Evolutionary conservation across 2,113 vertebrate genomes (phyloP).

Genomic region (Neogale vison): DNA sequence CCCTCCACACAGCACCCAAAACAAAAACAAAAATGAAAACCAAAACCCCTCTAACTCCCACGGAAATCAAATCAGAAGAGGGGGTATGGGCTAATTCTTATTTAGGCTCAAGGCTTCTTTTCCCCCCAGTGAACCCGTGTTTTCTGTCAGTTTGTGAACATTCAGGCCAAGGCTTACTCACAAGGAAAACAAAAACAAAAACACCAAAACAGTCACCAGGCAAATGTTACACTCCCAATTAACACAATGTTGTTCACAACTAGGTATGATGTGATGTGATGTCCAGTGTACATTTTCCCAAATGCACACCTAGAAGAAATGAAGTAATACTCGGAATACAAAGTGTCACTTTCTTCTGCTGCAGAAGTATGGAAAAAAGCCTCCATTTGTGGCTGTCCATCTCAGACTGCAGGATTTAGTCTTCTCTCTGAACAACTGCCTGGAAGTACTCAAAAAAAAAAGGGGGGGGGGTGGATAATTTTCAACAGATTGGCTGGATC

Average conservation of each 20-base stretch:
- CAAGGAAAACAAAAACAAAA: background rate
- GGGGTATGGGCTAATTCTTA: background rate
- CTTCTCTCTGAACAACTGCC: conserved; percentile 41
- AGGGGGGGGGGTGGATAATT: background rate
- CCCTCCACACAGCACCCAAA: background rate
- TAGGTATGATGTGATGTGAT: background rate
- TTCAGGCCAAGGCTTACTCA: conserved; percentile 22
- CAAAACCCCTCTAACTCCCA: background rate
- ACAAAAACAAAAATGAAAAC: background rate
- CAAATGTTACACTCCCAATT: conserved; percentile 36
- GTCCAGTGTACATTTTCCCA: background rate
- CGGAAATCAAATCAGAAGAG: conserved; percentile 60
- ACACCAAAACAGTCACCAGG: background rate
- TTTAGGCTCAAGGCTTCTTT: background rate
- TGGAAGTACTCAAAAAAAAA: conserved; percentile 35
- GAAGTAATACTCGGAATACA: background rate
- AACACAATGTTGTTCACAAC: background rate
- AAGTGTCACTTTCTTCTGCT: background rate
- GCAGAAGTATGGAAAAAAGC: conserved; percentile 5
- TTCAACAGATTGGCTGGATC: conserved; percentile 61
- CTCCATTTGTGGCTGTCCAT: background rate
- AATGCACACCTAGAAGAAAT: conserved; percentile 36
- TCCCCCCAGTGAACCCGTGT: background rate
- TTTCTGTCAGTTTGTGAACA: conserved; percentile 9
- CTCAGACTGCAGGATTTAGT: conserved; percentile 25